A percentile compares a stretch with the other conserved stretches of the same genome.
phyloP scores from a whole-genome alignment of 2,113 vertebrate genomes.

The Sander vitreus region DNA sequence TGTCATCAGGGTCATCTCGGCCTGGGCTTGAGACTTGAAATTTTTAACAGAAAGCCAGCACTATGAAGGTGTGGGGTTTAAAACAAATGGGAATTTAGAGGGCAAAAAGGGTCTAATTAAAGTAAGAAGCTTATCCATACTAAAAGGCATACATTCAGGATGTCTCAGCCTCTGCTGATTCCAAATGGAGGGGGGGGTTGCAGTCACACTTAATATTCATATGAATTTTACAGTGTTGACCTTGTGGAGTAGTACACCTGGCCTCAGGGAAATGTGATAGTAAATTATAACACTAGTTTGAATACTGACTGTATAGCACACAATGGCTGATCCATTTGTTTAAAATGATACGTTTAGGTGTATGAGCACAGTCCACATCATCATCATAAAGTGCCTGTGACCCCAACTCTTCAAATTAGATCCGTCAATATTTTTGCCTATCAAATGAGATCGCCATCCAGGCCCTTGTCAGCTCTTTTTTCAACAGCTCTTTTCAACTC shows the following conservation, averaged over 20 bases:
- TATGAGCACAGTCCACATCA: not conserved
- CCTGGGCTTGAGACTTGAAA: not conserved
- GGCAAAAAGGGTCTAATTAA: not conserved
- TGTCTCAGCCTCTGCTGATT: not conserved
- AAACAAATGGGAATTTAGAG: not conserved
- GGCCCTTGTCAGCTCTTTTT: conserved; percentile 77
- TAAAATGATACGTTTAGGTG: not conserved
- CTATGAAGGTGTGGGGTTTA: not conserved
- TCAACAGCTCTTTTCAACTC: too few relatives aligned
- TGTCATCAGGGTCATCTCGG: too few relatives aligned
- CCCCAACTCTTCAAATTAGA: conserved; percentile 44
- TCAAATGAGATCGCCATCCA: conserved; percentile 60
- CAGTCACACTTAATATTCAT: not conserved
- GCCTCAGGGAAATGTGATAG: not conserved
- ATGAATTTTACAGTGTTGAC: not conserved
- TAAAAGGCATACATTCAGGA: not conserved
- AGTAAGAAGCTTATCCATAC: not conserved
- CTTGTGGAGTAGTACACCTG: not conserved
- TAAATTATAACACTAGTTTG: conserved; percentile 3
- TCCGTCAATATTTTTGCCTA: conserved; percentile 59
- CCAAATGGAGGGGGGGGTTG: too few relatives aligned
- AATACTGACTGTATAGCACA: not conserved
- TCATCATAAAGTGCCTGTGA: conserved; percentile 13
- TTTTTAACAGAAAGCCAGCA: conserved; percentile 4
- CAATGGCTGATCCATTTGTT: conserved; percentile 2